Evolutionary conservation across 2,113 vertebrate genomes (phyloP).

Genomic region (Chionis minor): DNA sequence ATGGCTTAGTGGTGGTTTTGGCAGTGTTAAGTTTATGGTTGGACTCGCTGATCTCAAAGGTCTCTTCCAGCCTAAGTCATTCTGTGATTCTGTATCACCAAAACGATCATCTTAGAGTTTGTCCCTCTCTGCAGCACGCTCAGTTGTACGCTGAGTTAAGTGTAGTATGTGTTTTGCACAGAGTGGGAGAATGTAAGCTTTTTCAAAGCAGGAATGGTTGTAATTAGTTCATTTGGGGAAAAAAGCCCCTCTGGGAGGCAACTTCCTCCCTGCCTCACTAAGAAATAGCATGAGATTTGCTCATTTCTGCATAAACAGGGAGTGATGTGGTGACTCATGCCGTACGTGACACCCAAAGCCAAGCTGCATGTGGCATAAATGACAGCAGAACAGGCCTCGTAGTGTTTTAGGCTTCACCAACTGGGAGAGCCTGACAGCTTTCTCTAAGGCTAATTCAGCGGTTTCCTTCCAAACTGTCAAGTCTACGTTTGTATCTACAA

Average conservation of each 20-base stretch:
- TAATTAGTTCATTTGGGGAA: not conserved
- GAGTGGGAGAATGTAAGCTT: not conserved
- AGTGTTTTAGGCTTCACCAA: not conserved
- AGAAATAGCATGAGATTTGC: not conserved
- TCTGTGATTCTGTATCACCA: not conserved
- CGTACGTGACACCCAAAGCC: not conserved
- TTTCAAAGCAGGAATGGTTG: not conserved
- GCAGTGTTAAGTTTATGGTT: too few relatives aligned
- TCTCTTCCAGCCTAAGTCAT: too few relatives aligned
- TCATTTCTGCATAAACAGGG: not conserved
- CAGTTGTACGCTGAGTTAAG: not conserved
- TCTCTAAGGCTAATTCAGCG: not conserved
- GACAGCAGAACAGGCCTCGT: not conserved
- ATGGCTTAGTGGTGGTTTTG: too few relatives aligned
- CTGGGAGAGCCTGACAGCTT: not conserved
- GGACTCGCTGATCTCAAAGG: too few relatives aligned
- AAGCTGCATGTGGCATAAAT: not conserved
- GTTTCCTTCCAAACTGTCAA: not conserved
- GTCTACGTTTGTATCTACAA: not conserved
- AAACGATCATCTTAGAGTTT: not conserved
- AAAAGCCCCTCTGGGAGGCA: not conserved
- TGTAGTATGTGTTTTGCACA: rapidly evolving
- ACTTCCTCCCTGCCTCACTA: not conserved
- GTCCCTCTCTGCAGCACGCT: rapidly evolving
- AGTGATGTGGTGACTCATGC: not conserved